A percentile compares a stretch with the other conserved stretches of the same genome.
These are phyloP conservation scores for Metallyticus violacea DNA, from an alignment of 2,888 invertebrate genomes.

Conservation along the genomic window DNA sequence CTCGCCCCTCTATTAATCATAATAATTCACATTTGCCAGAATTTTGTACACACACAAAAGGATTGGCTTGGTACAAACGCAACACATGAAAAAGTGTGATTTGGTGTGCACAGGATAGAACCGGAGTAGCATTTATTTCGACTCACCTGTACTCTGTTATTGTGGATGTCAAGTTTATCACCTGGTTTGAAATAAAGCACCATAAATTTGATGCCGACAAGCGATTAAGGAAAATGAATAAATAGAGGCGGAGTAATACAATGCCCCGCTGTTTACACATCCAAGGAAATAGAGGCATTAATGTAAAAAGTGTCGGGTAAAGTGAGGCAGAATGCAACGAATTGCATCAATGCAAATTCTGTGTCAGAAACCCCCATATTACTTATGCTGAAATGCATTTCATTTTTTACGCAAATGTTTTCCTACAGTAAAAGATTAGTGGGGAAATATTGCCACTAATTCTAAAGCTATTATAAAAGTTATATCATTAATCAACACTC, in stretches of 20 bases:
- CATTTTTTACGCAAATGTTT: no score
- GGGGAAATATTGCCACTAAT: no score
- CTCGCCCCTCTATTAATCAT: neutral
- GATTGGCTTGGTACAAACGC: neutral
- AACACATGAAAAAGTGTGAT: neutral
- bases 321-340: neutral
- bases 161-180: neutral
- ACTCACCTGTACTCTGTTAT: neutral
- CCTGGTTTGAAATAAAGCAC: neutral
- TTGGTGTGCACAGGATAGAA: neutral
- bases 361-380: no score
- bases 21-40: neutral
- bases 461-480: no score
- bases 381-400: no score
- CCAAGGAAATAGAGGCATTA: neutral
- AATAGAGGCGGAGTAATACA: neutral
- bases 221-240: neutral
- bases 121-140: neutral
- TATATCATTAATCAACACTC: no score
- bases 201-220: neutral
- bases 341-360: no score
- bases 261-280: neutral
- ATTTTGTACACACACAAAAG: neutral
- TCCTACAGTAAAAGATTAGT: no score
- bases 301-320: neutral